Conservation (phyloP, 1,140 invertebrate species). For the Schmidtea mediterranea region DNA sequence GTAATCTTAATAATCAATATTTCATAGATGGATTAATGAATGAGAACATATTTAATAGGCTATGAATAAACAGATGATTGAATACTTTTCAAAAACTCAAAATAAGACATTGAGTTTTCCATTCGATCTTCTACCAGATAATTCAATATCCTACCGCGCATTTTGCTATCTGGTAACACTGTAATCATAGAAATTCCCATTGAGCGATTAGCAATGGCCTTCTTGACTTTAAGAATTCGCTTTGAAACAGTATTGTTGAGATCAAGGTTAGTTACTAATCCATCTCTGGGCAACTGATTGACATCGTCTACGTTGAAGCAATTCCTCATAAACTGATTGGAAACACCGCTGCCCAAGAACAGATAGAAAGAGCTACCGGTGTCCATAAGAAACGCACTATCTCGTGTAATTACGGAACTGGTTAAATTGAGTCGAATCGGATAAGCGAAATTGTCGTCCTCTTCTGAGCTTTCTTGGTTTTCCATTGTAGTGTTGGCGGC, state of each 20-base stretch:
- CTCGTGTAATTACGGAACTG: slow-evolving; percentile 45
- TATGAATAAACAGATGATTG: slow-evolving; percentile 25
- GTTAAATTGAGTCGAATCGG: slow-evolving; percentile 34
- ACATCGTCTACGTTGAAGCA: slow-evolving; percentile 38
- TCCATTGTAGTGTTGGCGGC: slow-evolving; percentile 11
- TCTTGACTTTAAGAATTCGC: background rate
- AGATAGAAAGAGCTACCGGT: slow-evolving; percentile 51
- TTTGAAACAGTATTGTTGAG: background rate
- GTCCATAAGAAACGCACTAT: slow-evolving; percentile 70
- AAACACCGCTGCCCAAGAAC: slow-evolving; percentile 54
- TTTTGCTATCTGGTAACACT: slow-evolving; percentile 38
- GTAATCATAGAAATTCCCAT: background rate
- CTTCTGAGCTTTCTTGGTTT: slow-evolving; percentile 14
- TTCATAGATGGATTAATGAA: too few relatives aligned
- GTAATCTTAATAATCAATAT: too few relatives aligned
- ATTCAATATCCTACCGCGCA: slow-evolving; percentile 51
- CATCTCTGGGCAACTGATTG: slow-evolving; percentile 36
- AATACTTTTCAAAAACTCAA: slow-evolving; percentile 86
- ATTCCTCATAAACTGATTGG: slow-evolving; percentile 43
- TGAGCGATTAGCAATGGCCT: background rate
- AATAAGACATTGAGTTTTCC: slow-evolving; percentile 71
- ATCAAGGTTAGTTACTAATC: slow-evolving; percentile 24
- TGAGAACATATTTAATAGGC: background rate
- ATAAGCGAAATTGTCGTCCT: slow-evolving; percentile 17
- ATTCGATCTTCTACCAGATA: slow-evolving; percentile 69